Conservation (phyloP, 1,140 invertebrate species). For the Brachionus calyciflorus region DNA sequence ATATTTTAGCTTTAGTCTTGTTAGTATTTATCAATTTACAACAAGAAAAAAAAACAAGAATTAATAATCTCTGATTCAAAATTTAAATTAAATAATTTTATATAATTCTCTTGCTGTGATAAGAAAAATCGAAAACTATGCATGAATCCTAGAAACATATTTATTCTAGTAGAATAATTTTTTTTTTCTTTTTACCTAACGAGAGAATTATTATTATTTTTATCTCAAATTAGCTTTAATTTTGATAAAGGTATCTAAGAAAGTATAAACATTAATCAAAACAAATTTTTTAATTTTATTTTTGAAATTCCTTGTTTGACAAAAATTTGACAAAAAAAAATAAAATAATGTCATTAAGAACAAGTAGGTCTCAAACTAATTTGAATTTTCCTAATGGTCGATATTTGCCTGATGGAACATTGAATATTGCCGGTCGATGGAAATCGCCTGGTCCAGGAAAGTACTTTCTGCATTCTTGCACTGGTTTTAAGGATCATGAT, state of each 20-base stretch:
- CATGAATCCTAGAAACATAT: not conserved
- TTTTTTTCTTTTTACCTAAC: not conserved
- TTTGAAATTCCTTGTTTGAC: no score
- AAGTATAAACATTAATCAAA: conserved; percentile 9
- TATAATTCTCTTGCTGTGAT: conserved; percentile 24
- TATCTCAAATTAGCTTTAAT: conserved; percentile 20
- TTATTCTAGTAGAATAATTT: conserved; percentile 30
- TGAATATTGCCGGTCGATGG: conserved; percentile 35
- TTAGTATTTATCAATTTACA: no score
- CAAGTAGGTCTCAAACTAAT: no score
- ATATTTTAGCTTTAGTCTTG: no score
- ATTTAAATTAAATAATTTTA: conserved; percentile 17
- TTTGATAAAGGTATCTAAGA: conserved; percentile 34
- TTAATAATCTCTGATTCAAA: no score
- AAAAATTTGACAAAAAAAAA: no score
- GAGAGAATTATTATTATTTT: no score
- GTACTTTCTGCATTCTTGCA: conserved; percentile 18
- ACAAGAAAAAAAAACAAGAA: no score
- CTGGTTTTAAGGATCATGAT: conserved; percentile 28
- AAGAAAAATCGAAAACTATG: not conserved
- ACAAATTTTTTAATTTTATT: no score
- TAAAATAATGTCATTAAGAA: not conserved
- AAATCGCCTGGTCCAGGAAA: conserved; percentile 40
- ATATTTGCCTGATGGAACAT: conserved; percentile 29
- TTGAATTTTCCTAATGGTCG: not conserved